Percentiles rank a stretch among this genome's conserved stretches.
Conservation (phyloP, 2,888 invertebrate genomes). For the Deilephila porcellus region DNA sequence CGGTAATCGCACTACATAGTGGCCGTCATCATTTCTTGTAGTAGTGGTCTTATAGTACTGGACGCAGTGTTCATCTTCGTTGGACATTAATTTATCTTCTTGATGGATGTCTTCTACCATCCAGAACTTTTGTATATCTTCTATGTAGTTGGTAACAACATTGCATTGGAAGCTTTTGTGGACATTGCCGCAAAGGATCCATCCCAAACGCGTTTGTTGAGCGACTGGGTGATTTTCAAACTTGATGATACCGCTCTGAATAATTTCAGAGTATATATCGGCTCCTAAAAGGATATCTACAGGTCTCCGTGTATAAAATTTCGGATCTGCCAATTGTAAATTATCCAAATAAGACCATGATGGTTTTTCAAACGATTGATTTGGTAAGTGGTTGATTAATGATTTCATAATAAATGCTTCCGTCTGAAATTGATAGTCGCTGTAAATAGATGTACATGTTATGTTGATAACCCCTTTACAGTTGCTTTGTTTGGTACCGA, state of each 20-base stretch:
- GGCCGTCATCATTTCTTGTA: not conserved
- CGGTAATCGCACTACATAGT: constrained; percentile 1
- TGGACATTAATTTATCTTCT: not conserved
- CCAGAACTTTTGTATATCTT: not conserved
- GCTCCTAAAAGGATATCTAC: constrained; percentile 38
- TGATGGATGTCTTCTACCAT: not conserved
- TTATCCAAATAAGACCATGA: constrained; percentile 36
- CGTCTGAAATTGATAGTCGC: constrained; percentile 33
- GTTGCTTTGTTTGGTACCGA: too few species aligned
- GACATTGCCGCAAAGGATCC: too few species aligned
- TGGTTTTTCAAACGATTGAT: constrained; percentile 33
- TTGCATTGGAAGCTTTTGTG: constrained; percentile 33
- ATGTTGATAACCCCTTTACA: constrained; percentile 33
- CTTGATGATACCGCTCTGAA: too few species aligned
- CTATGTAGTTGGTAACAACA: too few species aligned
- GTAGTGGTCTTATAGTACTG: not conserved
- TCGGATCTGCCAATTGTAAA: constrained; percentile 38
- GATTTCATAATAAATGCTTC: constrained; percentile 34
- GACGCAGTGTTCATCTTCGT: not conserved
- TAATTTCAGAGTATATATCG: too few species aligned
- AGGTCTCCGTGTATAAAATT: constrained; percentile 34
- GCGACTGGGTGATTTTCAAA: too few species aligned
- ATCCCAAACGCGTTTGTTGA: too few species aligned
- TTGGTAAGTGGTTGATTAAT: constrained; percentile 36
- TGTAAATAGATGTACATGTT: constrained; percentile 34